A percentile compares a stretch with the other conserved stretches of the same genome.
Evolutionary conservation across 2,113 vertebrate genomes (phyloP).

Genomic region (Etheostoma spectabile): DNA sequence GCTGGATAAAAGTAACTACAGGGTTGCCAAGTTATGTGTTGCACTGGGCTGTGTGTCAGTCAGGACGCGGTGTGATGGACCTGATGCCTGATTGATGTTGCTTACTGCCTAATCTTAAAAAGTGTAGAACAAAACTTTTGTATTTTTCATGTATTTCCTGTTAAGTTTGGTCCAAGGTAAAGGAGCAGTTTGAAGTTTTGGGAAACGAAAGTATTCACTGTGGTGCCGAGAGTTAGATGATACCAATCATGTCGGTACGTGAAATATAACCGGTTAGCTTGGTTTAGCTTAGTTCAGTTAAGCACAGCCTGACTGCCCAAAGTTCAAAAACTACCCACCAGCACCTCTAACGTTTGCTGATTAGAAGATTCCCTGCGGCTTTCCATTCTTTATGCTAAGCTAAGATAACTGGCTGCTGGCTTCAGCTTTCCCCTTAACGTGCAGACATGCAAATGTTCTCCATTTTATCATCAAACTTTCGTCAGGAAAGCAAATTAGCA

Average conservation of each 20-base stretch:
- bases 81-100: conserved; percentile 58
- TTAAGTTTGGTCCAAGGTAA: neutral
- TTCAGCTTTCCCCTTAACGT: neutral
- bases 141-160: conserved; percentile 9
- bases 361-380: neutral
- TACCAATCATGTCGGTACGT: neutral
- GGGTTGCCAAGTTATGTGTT: conserved; percentile 76
- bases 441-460: neutral
- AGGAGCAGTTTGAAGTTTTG: neutral
- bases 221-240: neutral
- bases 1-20: conserved; percentile 79
- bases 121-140: neutral
- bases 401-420: conserved; percentile 6
- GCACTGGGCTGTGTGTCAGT: conserved; percentile 67
- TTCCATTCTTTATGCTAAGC: neutral
- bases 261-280: neutral
- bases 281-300: neutral
- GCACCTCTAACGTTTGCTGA: neutral
- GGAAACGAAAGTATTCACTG: neutral
- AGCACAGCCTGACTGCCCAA: neutral
- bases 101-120: conserved; percentile 40
- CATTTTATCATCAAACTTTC: neutral
- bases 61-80: conserved; percentile 60
- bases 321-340: neutral
- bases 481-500: neutral